Conservation (phyloP, 1,140 invertebrate species). For the Tetraneura akinire region DNA sequence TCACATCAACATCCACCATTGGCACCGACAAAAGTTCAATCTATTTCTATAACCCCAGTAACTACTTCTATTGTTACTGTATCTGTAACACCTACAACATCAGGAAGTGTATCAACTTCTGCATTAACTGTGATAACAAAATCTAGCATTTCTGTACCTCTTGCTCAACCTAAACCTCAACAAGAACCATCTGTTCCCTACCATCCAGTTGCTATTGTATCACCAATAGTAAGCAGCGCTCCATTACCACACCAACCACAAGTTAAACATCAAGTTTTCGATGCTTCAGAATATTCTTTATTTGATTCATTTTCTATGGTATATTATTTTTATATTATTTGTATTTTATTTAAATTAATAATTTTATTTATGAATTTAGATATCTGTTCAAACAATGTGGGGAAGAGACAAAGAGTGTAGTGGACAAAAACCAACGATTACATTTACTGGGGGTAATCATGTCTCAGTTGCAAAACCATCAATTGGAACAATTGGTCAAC, state of each 20-base stretch:
- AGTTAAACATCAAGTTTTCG: slow-evolving; percentile 30
- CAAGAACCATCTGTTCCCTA: slow-evolving; percentile 24
- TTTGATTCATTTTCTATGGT: slow-evolving; percentile 49
- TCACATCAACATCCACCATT: slow-evolving; percentile 54
- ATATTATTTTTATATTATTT: not conserved
- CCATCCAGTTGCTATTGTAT: slow-evolving; percentile 40
- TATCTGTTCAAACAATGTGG: slow-evolving; percentile 68
- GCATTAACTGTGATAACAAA: not conserved
- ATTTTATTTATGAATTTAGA: too few relatives aligned
- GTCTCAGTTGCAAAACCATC: slow-evolving; percentile 32
- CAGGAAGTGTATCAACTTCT: slow-evolving; percentile 10
- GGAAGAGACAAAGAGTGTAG: slow-evolving; percentile 66
- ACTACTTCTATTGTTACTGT: slow-evolving; percentile 54
- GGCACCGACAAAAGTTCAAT: slow-evolving; percentile 57
- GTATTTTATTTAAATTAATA: slow-evolving; percentile 37
- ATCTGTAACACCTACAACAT: slow-evolving; percentile 51
- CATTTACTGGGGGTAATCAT: slow-evolving; percentile 37
- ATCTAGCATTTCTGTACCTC: slow-evolving; percentile 43
- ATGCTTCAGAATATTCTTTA: slow-evolving; percentile 46
- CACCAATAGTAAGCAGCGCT: slow-evolving; percentile 39
- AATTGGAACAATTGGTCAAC: slow-evolving; percentile 52
- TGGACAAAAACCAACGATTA: slow-evolving; percentile 58
- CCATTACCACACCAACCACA: slow-evolving; percentile 35
- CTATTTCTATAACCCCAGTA: slow-evolving; percentile 54
- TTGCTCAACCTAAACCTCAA: slow-evolving; percentile 41